Evolutionary conservation across 2,888 invertebrate genomes (phyloP).

Genomic region (Eristalis tenax): DNA sequence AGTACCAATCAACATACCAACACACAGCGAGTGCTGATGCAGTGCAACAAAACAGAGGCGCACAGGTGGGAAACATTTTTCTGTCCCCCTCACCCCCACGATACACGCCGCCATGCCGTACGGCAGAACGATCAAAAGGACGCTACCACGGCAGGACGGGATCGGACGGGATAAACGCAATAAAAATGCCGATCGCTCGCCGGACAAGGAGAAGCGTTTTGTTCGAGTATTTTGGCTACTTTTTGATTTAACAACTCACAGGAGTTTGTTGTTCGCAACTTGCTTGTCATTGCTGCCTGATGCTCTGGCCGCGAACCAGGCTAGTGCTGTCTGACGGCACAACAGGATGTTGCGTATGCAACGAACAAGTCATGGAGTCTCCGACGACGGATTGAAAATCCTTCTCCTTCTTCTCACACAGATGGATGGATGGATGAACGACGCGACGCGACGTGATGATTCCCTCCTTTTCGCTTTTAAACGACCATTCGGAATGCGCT

Average conservation of each 20-base stretch:
- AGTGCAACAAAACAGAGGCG: constrained; percentile 55
- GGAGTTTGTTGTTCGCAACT: constrained; percentile 62
- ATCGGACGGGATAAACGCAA: constrained; percentile 52
- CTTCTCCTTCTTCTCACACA: constrained; percentile 43
- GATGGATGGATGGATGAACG: constrained; percentile 55
- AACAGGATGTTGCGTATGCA: constrained; percentile 68
- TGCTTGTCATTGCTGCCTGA: constrained; percentile 65
- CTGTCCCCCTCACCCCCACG: constrained; percentile 9
- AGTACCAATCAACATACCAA: constrained; percentile 73
- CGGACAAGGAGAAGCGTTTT: constrained; percentile 60
- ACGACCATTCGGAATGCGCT: neutral
- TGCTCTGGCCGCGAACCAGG: constrained; percentile 28
- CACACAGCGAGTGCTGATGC: constrained; percentile 46
- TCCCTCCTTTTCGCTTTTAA: neutral
- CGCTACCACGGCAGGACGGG: neutral
- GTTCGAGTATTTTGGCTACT: constrained; percentile 71
- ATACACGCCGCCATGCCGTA: neutral
- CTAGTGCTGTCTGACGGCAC: constrained; percentile 10
- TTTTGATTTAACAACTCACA: constrained; percentile 73
- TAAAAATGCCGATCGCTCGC: constrained; percentile 60
- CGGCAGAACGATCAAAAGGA: constrained; percentile 38
- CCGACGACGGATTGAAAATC: constrained; percentile 33
- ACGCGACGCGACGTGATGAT: constrained; percentile 11
- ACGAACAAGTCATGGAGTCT: constrained; percentile 20
- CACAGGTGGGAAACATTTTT: constrained; percentile 71